Evolutionary conservation across 2,113 vertebrate genomes (phyloP).

Genomic region (Uropsilus gracilis): DNA sequence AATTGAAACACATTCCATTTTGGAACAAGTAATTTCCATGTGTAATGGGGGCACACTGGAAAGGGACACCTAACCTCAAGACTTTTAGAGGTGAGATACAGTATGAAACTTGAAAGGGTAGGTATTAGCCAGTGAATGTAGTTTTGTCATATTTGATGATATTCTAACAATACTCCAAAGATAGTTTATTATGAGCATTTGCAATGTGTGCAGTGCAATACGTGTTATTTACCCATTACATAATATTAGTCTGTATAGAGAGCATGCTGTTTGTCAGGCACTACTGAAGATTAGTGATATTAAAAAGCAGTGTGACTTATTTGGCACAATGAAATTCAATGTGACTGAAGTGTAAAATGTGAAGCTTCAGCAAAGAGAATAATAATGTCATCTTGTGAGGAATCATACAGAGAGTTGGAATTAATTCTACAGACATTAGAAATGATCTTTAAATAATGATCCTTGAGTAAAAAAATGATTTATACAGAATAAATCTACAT

Average conservation of each 20-base stretch:
- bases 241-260: background rate
- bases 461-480: background rate
- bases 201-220: too few relatives aligned
- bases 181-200: background rate
- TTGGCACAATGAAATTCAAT: background rate
- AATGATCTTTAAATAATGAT: background rate
- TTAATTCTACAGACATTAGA: background rate
- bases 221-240: background rate
- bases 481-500: background rate
- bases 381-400: background rate
- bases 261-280: background rate
- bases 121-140: background rate
- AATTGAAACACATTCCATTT: background rate
- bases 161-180: background rate
- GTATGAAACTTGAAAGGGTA: background rate
- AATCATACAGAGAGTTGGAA: background rate
- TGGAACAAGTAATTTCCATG: background rate
- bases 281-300: background rate
- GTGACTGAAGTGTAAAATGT: background rate
- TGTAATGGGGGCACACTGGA: background rate
- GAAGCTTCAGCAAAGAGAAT: background rate
- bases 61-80: background rate
- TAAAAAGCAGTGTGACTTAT: background rate
- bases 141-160: background rate
- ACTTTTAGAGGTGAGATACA: background rate